phyloP scores from a whole-genome alignment of 2,888 invertebrate genomes.

The Argyra leucocephala region DNA sequence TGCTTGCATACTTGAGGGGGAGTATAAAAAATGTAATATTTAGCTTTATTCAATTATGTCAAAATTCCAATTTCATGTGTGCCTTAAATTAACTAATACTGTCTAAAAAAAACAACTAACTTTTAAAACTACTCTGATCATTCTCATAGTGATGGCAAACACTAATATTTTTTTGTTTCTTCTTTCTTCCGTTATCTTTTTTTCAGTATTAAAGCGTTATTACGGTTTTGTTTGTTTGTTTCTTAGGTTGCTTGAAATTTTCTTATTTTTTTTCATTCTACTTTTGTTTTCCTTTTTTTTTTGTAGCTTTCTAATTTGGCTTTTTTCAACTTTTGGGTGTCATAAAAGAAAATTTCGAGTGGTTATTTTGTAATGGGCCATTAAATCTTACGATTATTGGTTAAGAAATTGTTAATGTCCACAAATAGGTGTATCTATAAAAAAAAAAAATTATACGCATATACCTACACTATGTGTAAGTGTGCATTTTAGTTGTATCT shows the following conservation, averaged over 20 bases:
- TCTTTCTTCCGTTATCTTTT: background rate
- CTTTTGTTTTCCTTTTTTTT: background rate
- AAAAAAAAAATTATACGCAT: background rate
- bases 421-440: background rate
- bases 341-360: conserved; percentile 1
- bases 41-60: no score
- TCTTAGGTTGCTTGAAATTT: background rate
- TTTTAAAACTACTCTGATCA: no score
- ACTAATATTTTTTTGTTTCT: no score
- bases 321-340: background rate
- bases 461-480: background rate
- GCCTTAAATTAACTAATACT: no score
- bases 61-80: no score
- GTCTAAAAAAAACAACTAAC: no score
- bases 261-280: background rate
- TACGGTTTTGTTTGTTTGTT: background rate
- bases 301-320: background rate
- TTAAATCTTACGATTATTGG: conserved; percentile 12
- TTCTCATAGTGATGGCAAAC: no score
- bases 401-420: conserved; percentile 12
- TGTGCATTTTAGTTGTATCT: no score
- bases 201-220: no score
- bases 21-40: no score
- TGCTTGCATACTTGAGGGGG: no score
- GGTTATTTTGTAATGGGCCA: conserved; percentile 10